phyloP scores from a whole-genome alignment of 1,140 invertebrate species.

The Trichonephila clavata region DNA sequence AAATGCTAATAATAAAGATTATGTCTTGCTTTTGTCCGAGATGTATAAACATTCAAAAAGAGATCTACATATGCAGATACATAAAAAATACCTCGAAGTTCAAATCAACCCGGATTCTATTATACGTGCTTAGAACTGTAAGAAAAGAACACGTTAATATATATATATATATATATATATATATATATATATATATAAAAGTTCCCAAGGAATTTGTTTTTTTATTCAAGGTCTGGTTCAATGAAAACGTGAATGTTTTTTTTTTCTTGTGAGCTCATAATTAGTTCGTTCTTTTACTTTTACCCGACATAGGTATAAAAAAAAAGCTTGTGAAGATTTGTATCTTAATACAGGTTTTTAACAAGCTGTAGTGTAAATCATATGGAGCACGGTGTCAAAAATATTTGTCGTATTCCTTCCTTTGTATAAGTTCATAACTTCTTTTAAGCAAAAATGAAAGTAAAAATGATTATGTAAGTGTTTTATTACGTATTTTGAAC shows the following conservation, averaged over 20 bases:
- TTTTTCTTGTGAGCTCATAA: constrained; percentile 33
- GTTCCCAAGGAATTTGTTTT: constrained; percentile 39
- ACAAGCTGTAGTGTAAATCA: constrained; percentile 7
- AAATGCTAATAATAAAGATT: neutral
- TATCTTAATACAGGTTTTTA: constrained; percentile 46
- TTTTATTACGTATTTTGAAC: too few species aligned
- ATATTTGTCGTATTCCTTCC: neutral
- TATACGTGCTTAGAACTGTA: constrained; percentile 53
- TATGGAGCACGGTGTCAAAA: constrained; percentile 24
- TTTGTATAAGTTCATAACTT: neutral
- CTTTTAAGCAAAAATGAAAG: too few species aligned
- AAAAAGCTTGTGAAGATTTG: neutral
- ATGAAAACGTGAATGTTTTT: constrained; percentile 66
- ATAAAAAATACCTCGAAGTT: constrained; percentile 22
- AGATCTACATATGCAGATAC: neutral
- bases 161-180: too few species aligned
- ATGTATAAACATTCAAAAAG: constrained; percentile 29
- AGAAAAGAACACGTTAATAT: neutral
- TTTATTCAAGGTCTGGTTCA: constrained; percentile 65
- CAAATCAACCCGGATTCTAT: constrained; percentile 60
- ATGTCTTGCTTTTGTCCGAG: neutral
- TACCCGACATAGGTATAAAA: neutral
- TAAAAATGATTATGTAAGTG: too few species aligned
- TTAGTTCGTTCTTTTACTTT: constrained; percentile 51
- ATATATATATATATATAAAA: too few species aligned